phyloP scores from a whole-genome alignment of 2,797 vertebrate genomes.

The Sebastes baramenuke region DNA sequence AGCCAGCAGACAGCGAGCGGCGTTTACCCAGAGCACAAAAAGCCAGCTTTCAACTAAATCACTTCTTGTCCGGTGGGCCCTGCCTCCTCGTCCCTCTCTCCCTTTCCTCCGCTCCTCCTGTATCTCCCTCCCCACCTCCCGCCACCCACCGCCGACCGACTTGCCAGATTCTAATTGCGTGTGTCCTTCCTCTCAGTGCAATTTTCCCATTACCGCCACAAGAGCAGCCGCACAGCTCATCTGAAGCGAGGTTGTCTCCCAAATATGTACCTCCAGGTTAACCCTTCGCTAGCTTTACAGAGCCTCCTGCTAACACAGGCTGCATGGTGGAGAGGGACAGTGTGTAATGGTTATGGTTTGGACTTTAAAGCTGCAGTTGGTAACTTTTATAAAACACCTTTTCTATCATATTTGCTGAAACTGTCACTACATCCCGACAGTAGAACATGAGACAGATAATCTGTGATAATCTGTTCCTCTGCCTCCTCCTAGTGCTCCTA shows the following conservation, averaged over 20 bases:
- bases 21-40: conserved; percentile 88
- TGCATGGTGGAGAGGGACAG: neutral
- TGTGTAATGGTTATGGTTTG: neutral
- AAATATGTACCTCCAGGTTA: conserved; percentile 90
- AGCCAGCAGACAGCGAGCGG: conserved; percentile 58
- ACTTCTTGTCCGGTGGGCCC: conserved; percentile 96
- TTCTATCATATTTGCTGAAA: neutral
- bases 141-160: conserved; percentile 62
- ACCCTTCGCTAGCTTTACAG: conserved; percentile 80
- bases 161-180: conserved; percentile 99
- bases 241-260: conserved; percentile 93
- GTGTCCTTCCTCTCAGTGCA: conserved; percentile 98
- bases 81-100: conserved; percentile 52
- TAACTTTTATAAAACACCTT: neutral
- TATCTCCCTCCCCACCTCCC: conserved; percentile 38
- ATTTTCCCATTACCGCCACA: conserved; percentile 96
- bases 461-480: too few relatives aligned
- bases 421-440: neutral
- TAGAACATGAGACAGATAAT: neutral
- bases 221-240: conserved; percentile 91
- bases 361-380: neutral
- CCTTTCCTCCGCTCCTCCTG: conserved; percentile 44
- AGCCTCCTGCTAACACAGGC: conserved; percentile 1
- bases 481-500: too few relatives aligned
- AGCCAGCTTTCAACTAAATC: conserved; percentile 98